A percentile compares a stretch with the other conserved stretches of the same genome.
Evolutionary conservation across 2,888 invertebrate genomes (phyloP).

Genomic region (Drosophila lutescens): DNA sequence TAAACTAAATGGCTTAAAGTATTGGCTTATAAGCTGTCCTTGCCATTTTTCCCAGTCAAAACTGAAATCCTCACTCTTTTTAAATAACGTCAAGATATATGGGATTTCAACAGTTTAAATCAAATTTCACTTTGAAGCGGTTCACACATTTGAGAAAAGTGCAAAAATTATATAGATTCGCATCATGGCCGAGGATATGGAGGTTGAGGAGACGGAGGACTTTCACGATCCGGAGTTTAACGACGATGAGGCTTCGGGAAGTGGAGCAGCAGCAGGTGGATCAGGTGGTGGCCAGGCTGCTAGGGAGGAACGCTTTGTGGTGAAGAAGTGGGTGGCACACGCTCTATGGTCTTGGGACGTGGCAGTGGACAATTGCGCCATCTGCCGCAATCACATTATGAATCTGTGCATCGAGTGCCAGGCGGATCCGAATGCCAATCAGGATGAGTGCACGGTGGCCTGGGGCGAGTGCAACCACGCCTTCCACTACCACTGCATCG

Average conservation of each 20-base stretch:
- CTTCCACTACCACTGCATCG: constrained; percentile 99
- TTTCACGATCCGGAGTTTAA: constrained; percentile 84
- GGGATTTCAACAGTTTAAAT: neutral
- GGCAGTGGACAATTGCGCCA: constrained; percentile 99
- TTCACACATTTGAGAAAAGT: neutral
- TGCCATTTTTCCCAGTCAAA: neutral
- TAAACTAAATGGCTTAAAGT: neutral
- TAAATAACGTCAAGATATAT: neutral
- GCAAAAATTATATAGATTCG: neutral
- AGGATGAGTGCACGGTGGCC: constrained; percentile 99
- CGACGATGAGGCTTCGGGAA: constrained; percentile 83
- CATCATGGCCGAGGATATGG: constrained; percentile 86
- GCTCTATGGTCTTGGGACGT: constrained; percentile 99
- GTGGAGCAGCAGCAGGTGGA: neutral
- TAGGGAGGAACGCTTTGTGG: constrained; percentile 97
- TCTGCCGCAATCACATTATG: constrained; percentile 99
- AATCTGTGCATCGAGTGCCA: constrained; percentile 99
- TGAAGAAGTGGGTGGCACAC: constrained; percentile 99
- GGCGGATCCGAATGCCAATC: constrained; percentile 97
- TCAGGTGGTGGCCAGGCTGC: constrained; percentile 84
- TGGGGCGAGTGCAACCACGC: constrained; percentile 99
- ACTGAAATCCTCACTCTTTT: neutral
- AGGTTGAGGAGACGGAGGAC: constrained; percentile 95
- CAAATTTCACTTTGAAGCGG: neutral
- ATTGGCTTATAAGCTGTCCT: neutral